Conservation (phyloP, 1,140 invertebrate genomes). For the Myzus persicae region DNA sequence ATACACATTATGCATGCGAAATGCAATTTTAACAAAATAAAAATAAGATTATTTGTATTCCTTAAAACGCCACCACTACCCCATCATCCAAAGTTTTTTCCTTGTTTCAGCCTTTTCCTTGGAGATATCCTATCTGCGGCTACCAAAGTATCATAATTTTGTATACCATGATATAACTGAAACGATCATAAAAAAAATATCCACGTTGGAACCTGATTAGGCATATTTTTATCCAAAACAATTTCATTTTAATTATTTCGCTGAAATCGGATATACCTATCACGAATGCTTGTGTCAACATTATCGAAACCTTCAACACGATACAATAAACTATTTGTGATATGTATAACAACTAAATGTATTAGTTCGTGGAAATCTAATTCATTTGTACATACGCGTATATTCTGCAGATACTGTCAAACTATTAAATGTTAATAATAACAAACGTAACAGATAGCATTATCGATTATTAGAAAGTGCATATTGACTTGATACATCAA, state of each 20-base stretch:
- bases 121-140: neutral
- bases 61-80: neutral
- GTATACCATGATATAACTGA: neutral
- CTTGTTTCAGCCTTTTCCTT: neutral
- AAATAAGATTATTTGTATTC: neutral
- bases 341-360: neutral
- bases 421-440: neutral
- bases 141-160: neutral
- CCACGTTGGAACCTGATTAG: neutral
- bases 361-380: neutral
- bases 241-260: neutral
- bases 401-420: neutral
- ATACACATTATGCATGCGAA: neutral
- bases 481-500: neutral
- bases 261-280: neutral
- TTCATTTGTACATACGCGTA: neutral
- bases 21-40: neutral
- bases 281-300: neutral
- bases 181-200: neutral
- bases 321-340: neutral
- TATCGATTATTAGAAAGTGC: neutral
- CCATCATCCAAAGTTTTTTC: neutral
- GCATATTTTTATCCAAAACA: neutral
- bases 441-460: neutral
- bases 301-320: neutral